Base-by-base conservation (phyloP, 1,140 invertebrate genomes). In the Trichonephila clavipes region DNA sequence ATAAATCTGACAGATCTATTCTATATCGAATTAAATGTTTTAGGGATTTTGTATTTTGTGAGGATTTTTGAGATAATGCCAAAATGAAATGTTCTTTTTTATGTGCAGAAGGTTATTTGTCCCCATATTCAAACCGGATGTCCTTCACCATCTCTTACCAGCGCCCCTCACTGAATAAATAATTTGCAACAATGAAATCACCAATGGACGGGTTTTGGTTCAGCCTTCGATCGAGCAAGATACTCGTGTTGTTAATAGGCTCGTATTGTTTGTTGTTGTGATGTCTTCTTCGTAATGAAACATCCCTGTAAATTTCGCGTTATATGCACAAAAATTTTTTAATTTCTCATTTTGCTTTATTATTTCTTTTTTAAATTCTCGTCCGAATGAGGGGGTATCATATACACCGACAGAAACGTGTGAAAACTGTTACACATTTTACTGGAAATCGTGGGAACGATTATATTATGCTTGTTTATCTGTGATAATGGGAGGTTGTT, bases 401-500 rank as follows among this genome's bases (percentile, higher is more conserved):
- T 62, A 87, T 51, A 28, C 40, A 21, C 58, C 69, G 83, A 86
- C 62, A 44, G 28, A 92, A 92, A 86, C 81, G 64, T 85, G 59
- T 18, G 16, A 92, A 83, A 92, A 92, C 62, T 92, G 0, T 21
- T 58, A 69, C 58, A 66, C 24, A 92, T 92, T 69, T 28, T 85
- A 24, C 62, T 92, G 28, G n/a, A 28, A 69, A 59, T 59, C 21
- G 90, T 66, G 61, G 16, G 28, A 85, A 92, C 21, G 64, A 72
- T 92, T 34, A 64, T 44, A 92, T 86, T 85, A 92, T 92, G 90
- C 82, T 92, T 86, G 61, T 69, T 92, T 86, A 86, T 92, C 90
- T 92, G 90, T 92, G 90, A 92, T 92, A 93, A 96, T 96, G 96
- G 96, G 96, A 95, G 95, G 95, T 94, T 96, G 96, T 95, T 95